Evolutionary conservation across 2,888 invertebrate species (phyloP), one percentile per base, ranked within the genome.

Genomic region (Cantharis nigra): DNA sequence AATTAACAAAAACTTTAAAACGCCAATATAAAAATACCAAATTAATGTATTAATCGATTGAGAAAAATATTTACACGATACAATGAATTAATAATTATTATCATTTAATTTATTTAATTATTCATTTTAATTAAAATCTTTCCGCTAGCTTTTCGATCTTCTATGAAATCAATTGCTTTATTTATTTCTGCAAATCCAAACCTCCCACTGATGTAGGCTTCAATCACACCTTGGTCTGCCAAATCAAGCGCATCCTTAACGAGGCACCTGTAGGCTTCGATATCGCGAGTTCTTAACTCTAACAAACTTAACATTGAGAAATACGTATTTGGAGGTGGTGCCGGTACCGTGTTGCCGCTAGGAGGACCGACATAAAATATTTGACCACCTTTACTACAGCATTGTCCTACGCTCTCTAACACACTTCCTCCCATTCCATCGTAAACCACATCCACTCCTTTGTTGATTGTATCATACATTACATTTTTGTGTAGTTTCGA

Each of bases 361-460:
- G 81, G 65, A 81, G 86, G 85, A 5, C 85, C 85, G 20, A 85
- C 86, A 72, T 85, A 83, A 70, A 87, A 84, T 18, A 86, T 82
- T 83, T 90, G 89, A 7, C 92, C 92, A 84, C 91, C 91, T 77
- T 89, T 87, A 13, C 90, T 88, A 20, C 87, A 94, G 94, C 92
- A 92, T 83, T 89, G 88, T 16, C 92, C 85, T 33, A 92, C 89
- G 75, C 90, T 89, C 78, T 91, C 89, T 79, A 93, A 91, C 79
- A 91, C 87, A 72, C 91, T 89, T 18, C 92, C 93, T 49, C 92
- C 93, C 16, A 91, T 91, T 14, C 92, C 92, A 85, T 94, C 93
- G 83, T 93, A 92, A 10, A 93, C 90, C n/a, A 92, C 87, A 83
- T 91, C 89, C 0, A 92, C 92, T n/a, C 92, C 92, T 83, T 90